Evolutionary conservation across 2,797 vertebrate species (phyloP), one percentile per base, ranked within the genome.

Genomic region (Onychomys leucogaster): DNA sequence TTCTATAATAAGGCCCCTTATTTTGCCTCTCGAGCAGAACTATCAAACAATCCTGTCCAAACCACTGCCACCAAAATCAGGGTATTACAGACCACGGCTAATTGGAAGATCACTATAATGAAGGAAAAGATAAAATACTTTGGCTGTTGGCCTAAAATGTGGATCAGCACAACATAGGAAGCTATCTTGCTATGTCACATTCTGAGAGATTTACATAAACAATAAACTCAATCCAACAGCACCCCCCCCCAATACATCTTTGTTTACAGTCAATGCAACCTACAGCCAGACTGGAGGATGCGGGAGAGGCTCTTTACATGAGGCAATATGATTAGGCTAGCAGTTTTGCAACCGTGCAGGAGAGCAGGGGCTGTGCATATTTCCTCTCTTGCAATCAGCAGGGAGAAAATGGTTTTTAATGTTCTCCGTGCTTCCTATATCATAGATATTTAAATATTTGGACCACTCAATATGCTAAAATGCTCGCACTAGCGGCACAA

Each of bases 91-190:
- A 99, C 99, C 99, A 99, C 98, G 98, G 99, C 99, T 99, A 99
- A 99, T 99, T 99, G 99, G 99, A 99, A 99, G 99, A 99, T 99
- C 99, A 99, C 99, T 99, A 99, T 99, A 99, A 99, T 99, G 99
- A 99, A 99, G 99, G 99, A 99, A 99, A 99, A 99, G 99, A 99
- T 99, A 99, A 99, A 99, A 99, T 99, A 99, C 99, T 99, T 99
- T 99, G 99, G 99, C 99, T 99, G 99, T 98, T 98, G 99, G 99
- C 99, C 99, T 99, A 99, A 99, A 99, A 99, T 98, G 99, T 99
- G 99, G 99, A 99, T 99, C 99, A 99, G 99, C 99, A 99, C 99
- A 99, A 99, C 99, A 99, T 99, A 99, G 99, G 99, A 99, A 99
- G 99, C 99, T 99, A 99, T 99, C 99, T 99, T 99, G 99, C 99